These are phyloP conservation scores for Exocentrus adspersus DNA, from an alignment of 2,888 invertebrate species.

Conservation along the genomic window DNA sequence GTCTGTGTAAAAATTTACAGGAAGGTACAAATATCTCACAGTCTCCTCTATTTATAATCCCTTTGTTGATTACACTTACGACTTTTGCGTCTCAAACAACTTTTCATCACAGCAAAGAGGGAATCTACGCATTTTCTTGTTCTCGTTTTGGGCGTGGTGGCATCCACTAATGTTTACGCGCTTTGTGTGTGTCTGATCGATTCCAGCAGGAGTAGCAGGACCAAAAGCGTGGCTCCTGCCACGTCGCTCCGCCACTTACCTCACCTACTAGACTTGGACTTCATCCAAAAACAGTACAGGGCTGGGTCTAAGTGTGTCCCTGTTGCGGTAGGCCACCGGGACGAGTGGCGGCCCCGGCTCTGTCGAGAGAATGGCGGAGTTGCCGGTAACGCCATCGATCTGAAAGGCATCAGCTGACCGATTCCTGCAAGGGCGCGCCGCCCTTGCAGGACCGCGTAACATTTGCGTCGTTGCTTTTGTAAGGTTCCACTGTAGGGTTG, in stretches of 20 bases:
- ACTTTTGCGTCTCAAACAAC: too few species aligned
- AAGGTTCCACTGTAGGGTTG: not conserved
- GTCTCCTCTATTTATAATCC: too few species aligned
- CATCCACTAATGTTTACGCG: not conserved
- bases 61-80: too few species aligned
- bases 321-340: constrained; percentile 51
- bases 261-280: constrained; percentile 19
- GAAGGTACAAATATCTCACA: too few species aligned
- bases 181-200: constrained; percentile 7
- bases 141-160: constrained; percentile 20
- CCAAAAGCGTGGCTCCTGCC: too few species aligned
- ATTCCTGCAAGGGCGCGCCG: constrained; percentile 47
- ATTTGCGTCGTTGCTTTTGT: not conserved
- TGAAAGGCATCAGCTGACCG: constrained; percentile 52
- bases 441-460: not conserved
- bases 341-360: constrained; percentile 9
- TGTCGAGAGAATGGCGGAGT: not conserved
- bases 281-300: constrained; percentile 31
- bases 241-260: constrained; percentile 10
- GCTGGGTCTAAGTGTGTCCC: constrained; percentile 41
- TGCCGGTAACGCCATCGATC: constrained; percentile 38
- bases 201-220: not conserved
- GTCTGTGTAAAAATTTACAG: too few species aligned
- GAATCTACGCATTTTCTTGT: not conserved
- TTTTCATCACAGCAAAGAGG: not conserved